Percentiles rank a stretch among this genome's conserved stretches.
Evolutionary conservation across 2,888 invertebrate genomes (phyloP).

Genomic region (Adelognathus sp.): DNA sequence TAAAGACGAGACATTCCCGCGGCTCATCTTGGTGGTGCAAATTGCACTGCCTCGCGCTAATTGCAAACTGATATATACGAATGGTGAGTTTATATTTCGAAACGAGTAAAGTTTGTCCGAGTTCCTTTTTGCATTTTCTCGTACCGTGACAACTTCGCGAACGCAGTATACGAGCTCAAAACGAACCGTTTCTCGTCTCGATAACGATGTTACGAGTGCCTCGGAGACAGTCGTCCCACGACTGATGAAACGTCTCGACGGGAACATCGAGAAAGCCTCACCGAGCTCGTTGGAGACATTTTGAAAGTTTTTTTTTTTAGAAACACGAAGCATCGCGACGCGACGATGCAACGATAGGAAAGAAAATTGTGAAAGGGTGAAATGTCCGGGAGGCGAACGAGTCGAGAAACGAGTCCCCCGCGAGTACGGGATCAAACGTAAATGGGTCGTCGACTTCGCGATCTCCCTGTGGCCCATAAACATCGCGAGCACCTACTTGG

Average conservation of each 20-base stretch:
- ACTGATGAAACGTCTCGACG: not conserved
- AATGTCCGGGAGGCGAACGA: constrained; percentile 8
- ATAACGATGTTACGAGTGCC: constrained; percentile 33
- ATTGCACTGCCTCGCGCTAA: not conserved
- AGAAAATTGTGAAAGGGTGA: not conserved
- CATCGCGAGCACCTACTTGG: constrained; percentile 30
- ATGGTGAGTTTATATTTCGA: not conserved
- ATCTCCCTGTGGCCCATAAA: constrained; percentile 22
- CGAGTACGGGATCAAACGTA: constrained; percentile 7
- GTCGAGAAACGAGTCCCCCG: constrained; percentile 34
- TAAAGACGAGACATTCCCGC: not conserved
- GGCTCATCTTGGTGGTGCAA: not conserved
- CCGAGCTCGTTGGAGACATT: constrained; percentile 17
- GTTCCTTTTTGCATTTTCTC: not conserved
- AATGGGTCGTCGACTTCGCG: constrained; percentile 2
- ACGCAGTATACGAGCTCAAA: not conserved
- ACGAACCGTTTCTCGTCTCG: not conserved
- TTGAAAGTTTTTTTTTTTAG: constrained; percentile 23
- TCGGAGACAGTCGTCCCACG: not conserved
- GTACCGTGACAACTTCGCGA: not conserved
- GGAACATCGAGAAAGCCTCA: not conserved
- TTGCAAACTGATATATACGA: not conserved
- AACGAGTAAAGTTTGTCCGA: not conserved
- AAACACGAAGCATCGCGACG: constrained; percentile 6
- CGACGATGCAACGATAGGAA: not conserved